Percentiles rank a stretch among this genome's conserved stretches.
Conservation (phyloP, 2,113 vertebrate species). For the Corvus moneduloides region DNA sequence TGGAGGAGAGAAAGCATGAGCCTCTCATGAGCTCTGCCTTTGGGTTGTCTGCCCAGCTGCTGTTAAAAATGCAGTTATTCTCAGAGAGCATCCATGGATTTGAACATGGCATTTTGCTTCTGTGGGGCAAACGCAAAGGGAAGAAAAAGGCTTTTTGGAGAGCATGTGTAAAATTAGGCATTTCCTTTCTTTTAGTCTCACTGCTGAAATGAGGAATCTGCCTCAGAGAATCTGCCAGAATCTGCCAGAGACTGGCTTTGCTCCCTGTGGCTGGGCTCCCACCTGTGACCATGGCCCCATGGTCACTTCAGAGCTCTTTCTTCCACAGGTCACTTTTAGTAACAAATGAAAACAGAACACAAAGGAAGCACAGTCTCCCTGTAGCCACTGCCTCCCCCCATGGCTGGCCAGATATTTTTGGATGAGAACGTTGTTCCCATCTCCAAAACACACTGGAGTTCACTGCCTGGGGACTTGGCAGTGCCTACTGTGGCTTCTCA, state of each 20-base stretch:
- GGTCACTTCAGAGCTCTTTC: not conserved
- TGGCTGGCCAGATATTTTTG: conserved; percentile 6
- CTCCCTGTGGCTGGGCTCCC: not conserved
- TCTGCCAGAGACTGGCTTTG: fast-evolving
- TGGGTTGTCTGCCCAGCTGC: not conserved
- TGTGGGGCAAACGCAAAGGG: not conserved
- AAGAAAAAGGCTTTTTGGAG: not conserved
- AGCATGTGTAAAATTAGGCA: not conserved
- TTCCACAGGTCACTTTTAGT: not conserved
- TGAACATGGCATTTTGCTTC: not conserved
- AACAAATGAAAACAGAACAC: not conserved
- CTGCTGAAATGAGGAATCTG: not conserved
- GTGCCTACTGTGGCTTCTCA: not conserved
- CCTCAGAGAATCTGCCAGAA: not conserved
- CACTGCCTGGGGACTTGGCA: not conserved
- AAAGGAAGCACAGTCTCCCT: not conserved
- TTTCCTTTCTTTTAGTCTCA: not conserved
- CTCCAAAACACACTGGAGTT: not conserved
- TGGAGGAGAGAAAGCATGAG: not conserved
- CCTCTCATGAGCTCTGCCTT: not conserved
- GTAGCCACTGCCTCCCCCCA: not conserved
- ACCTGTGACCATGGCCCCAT: fast-evolving
- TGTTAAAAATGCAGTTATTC: not conserved
- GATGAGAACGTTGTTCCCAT: not conserved
- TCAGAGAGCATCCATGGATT: not conserved